Percentiles rank a stretch among this genome's conserved stretches.
Evolutionary conservation across 2,797 vertebrate species (phyloP).

Genomic region (Hozukius guyotensis): DNA sequence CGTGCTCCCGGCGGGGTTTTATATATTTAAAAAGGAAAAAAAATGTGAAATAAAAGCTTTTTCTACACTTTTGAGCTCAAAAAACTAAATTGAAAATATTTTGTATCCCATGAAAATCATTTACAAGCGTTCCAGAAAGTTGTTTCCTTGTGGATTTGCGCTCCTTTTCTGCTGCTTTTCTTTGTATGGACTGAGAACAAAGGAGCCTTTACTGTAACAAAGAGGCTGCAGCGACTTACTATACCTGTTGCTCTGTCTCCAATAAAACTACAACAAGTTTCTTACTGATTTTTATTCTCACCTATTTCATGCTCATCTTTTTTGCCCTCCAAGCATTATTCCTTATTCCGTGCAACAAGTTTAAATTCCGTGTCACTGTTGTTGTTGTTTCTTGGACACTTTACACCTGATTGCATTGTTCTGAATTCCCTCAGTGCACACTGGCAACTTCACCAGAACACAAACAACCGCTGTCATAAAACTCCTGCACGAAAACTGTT

Average conservation of each 20-base stretch:
- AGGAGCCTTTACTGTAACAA: conserved; percentile 83
- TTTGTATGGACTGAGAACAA: conserved; percentile 82
- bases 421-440: conserved; percentile 66
- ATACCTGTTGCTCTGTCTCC: conserved; percentile 93
- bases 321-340: not conserved
- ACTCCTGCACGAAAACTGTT: conserved; percentile 15
- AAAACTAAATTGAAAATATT: not conserved
- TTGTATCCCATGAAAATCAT: not conserved
- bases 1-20: not conserved
- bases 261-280: conserved; percentile 66
- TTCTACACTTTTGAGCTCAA: conserved; percentile 2
- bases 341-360: conserved; percentile 51
- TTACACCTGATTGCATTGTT: conserved; percentile 81
- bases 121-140: conserved; percentile 20
- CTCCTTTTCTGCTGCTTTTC: conserved; percentile 66
- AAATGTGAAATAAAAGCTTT: conserved; percentile 14
- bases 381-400: conserved; percentile 55
- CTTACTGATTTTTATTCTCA: conserved; percentile 1
- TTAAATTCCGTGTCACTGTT: conserved; percentile 44
- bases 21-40: not conserved
- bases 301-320: not conserved
- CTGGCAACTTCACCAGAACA: conserved; percentile 58
- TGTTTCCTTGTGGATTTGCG: conserved; percentile 56
- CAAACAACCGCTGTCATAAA: conserved; percentile 12
- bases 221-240: conserved; percentile 73